Conservation (phyloP, 2,113 vertebrate genomes). For the Neodontobutis hainanensis region DNA sequence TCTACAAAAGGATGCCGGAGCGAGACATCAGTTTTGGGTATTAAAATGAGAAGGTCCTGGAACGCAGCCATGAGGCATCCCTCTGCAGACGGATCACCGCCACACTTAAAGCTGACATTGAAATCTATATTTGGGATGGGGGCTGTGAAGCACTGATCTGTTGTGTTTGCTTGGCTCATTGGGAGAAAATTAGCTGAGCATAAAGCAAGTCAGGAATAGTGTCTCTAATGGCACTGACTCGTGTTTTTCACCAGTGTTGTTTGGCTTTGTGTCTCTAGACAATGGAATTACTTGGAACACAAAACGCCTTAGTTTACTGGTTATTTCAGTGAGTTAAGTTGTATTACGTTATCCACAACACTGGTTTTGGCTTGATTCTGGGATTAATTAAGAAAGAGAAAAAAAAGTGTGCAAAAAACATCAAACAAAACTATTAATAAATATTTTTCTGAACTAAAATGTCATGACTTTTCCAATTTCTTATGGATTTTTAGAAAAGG, state of each 20-base stretch:
- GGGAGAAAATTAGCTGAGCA: slow-evolving; percentile 18
- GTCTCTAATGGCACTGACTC: background rate
- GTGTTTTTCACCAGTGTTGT: too few species aligned
- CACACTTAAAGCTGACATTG: slow-evolving; percentile 57
- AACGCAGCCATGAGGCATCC: slow-evolving; percentile 56
- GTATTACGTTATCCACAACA: too few species aligned
- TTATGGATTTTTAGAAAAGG: too few species aligned
- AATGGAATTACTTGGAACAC: too few species aligned
- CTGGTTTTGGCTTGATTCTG: too few species aligned
- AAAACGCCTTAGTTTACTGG: background rate
- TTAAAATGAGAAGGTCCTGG: slow-evolving; percentile 64
- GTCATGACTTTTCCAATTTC: too few species aligned
- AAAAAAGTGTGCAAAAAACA: too few species aligned
- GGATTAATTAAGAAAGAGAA: too few species aligned
- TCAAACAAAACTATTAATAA: too few species aligned
- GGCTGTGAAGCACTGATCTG: slow-evolving; percentile 52
- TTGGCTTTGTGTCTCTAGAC: background rate
- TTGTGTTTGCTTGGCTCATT: slow-evolving; percentile 27
- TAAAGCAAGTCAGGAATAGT: background rate
- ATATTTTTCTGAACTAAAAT: too few species aligned
- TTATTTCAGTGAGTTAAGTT: too few species aligned
- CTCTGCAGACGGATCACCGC: slow-evolving; percentile 50
- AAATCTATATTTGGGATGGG: slow-evolving; percentile 56
- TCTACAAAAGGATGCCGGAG: slow-evolving; percentile 63
- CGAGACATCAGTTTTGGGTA: slow-evolving; percentile 58